Evolutionary conservation across 2,888 invertebrate species (phyloP).

Genomic region (Coenonympha arcania): DNA sequence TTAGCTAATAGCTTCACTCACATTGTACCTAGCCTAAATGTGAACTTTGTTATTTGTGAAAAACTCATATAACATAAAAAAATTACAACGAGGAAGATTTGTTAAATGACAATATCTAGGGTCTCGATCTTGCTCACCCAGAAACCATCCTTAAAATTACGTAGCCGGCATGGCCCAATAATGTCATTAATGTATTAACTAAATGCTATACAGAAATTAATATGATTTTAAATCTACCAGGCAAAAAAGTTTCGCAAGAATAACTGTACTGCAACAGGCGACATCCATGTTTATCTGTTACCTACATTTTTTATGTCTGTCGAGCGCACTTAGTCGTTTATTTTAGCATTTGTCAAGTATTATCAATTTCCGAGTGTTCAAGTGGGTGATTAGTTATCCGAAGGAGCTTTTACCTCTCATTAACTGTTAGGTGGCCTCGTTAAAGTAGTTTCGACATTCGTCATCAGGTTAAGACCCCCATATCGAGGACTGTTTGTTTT

Average conservation of each 20-base stretch:
- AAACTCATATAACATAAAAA: too few species aligned
- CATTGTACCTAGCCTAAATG: too few species aligned
- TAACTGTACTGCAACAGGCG: constrained; percentile 14
- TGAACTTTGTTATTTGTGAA: too few species aligned
- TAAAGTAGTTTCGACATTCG: constrained; percentile 49
- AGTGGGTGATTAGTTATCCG: constrained; percentile 45
- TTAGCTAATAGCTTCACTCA: too few species aligned
- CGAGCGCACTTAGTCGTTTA: constrained; percentile 23
- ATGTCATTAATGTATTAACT: too few species aligned
- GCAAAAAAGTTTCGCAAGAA: constrained; percentile 1
- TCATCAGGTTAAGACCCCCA: constrained; percentile 31
- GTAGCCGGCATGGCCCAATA: too few species aligned
- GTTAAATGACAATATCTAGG: too few species aligned
- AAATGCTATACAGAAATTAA: too few species aligned
- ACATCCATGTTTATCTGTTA: constrained; percentile 14
- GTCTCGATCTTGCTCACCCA: too few species aligned
- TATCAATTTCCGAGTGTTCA: constrained; percentile 33
- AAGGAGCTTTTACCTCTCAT: constrained; percentile 64
- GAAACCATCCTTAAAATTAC: too few species aligned
- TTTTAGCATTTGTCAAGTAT: constrained; percentile 33
- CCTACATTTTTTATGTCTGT: constrained; percentile 18
- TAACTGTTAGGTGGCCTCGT: constrained; percentile 63
- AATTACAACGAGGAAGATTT: too few species aligned
- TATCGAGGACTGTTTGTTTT: constrained; percentile 5
- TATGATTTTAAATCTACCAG: too few species aligned